Base-by-base conservation (phyloP, 1,140 invertebrate species). In the Ostrea denselamellosa region DNA sequence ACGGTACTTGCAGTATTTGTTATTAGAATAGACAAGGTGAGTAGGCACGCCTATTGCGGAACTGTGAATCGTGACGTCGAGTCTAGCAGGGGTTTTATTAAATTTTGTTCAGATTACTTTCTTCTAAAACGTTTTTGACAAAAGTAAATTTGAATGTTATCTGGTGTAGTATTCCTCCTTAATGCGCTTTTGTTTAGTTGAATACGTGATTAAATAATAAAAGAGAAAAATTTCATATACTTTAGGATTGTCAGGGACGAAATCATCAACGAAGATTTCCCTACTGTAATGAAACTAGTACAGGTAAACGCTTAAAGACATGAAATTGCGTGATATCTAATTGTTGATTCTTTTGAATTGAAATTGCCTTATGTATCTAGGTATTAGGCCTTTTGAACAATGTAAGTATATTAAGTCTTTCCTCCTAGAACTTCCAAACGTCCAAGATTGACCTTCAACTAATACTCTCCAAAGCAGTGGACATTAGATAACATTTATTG, bases 241-340 rank as follows among this genome's bases (percentile, higher is more conserved):
- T 92, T 62, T 88, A 93, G 93, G 28, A 85, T 93, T 82, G 44
- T 98, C 89, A 96, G 97, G 93, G 96, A 98, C 88, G 96, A 98
- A 92, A 95, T 99, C 83, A 94, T 99, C 56, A 95, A 95, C 83
- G 97, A 97, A 89, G 98, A 99, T 95, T 99, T 99, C 96, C 97
- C 98, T 53, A 95, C 96, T 1, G 98, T 98, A 95, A 97, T 99
- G 52, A 99, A 99, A 96, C 95, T 99, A n/a, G 95, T 81, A 90
- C 17, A 14, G 17, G 12, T 51, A 19, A 52, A n/a, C 19, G 17
- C 34, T 19, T 25, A 68, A 56, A 71, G 5, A 62, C 7, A 62
- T 14, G 25, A 44, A 4, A 14, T 8, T 25, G 44, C n/a, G 22
- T 85, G 34, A 2, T 8, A 77, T 9, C 44, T 17, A 17, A 17